Evolutionary conservation across 2,888 invertebrate genomes (phyloP), one percentile per base, ranked within the genome.

Genomic region (Drosophila stalkeri): DNA sequence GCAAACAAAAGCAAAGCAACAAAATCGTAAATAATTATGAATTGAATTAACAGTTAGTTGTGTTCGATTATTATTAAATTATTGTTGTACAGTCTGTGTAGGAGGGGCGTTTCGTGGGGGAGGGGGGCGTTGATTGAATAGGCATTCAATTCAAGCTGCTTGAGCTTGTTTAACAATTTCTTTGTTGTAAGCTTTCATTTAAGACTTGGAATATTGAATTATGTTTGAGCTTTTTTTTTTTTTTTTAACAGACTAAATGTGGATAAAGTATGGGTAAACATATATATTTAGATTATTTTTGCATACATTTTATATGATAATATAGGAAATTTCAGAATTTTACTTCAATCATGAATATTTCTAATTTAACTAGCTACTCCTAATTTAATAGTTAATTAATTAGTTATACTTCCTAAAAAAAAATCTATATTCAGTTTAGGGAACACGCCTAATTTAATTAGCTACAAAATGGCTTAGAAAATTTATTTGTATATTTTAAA

Each of bases 11-110:
- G 27, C 35, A 16, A 55, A 31, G 23, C 23, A 27, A 49, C 11
- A 49, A 16, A 39, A 51, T 49, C 18, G 41, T 18, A 27, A 55
- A 47, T 44, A 61, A 35, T 46, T 41, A 49, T 37, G 20, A 44
- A 66, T 61, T 27, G 20, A 55, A 62, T 62, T 47, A 59, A 55
- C 67, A 27, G 41, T 65, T 67, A 65, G 33, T 49, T 67, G 54
- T 47, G 39, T 49, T 65, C 66, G 52, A 41, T 64, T 35, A 51
- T 60, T 39, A 41, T 43, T 41, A 23, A 18, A 11, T 18, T 14
- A 20, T 31, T 55, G n/a, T 12, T 49, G 18, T 14, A 20, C 33
- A 6, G 23, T n/a, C n/a, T 31, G 31, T 31, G 33, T 11, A 18
- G 12, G 11, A 2, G 54, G 54, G 54, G 52, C 33, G 33, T 31